Conservation (phyloP, 2,888 invertebrate genomes). For the Labia minor region DNA sequence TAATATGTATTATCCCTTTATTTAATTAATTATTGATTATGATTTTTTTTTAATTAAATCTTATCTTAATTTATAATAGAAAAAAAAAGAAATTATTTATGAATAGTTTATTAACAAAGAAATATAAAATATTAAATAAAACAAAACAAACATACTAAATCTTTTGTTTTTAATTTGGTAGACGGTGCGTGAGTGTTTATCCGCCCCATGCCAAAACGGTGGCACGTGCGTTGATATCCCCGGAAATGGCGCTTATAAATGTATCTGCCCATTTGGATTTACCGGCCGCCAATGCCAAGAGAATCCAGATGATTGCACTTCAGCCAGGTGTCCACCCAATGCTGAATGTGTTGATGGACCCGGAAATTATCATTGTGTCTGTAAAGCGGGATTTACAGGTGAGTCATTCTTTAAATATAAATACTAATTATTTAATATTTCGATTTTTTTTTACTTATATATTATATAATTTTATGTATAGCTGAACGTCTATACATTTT, state of each 20-base stretch:
- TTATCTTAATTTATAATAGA: too few species aligned
- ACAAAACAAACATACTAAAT: too few species aligned
- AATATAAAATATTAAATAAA: too few species aligned
- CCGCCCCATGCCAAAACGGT: constrained; percentile 49
- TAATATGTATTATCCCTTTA: too few species aligned
- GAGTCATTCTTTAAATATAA: constrained; percentile 25
- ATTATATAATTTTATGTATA: not conserved
- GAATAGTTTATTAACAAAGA: too few species aligned
- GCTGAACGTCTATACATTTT: too few species aligned
- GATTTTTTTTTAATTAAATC: too few species aligned
- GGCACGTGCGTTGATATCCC: constrained; percentile 49
- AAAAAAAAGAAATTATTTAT: too few species aligned
- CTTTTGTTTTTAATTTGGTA: too few species aligned
- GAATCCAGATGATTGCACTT: constrained; percentile 39
- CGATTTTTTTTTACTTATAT: too few species aligned
- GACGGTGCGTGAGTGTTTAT: constrained; percentile 46
- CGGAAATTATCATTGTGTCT: constrained; percentile 45
- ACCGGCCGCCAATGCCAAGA: constrained; percentile 36
- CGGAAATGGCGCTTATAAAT: constrained; percentile 41
- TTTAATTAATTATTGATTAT: too few species aligned
- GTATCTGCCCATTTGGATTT: constrained; percentile 45
- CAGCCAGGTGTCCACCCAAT: constrained; percentile 48
- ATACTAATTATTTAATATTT: too few species aligned
- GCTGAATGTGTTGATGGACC: constrained; percentile 53
- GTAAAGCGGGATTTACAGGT: constrained; percentile 54